These are phyloP conservation scores for Cottoperca gobio DNA, from an alignment of 2,797 vertebrate species.

Conservation along the genomic window DNA sequence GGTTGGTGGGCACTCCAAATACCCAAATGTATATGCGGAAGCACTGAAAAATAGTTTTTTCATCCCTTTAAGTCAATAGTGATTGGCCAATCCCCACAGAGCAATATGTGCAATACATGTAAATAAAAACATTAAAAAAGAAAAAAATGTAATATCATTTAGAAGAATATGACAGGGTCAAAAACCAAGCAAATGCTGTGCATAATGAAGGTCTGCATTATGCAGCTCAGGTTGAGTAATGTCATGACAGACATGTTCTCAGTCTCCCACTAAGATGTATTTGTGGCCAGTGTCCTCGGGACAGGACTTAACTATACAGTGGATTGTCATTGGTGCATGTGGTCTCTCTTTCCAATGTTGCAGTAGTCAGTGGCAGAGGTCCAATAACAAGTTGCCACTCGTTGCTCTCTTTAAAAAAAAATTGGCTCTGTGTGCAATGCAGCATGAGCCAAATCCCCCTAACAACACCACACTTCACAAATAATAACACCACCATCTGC, in stretches of 20 bases:
- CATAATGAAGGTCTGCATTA: background rate
- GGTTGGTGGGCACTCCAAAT: too few relatives aligned
- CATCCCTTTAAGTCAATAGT: too few relatives aligned
- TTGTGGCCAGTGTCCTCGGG: background rate
- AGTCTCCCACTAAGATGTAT: background rate
- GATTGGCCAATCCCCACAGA: too few relatives aligned
- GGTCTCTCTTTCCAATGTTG: conserved; percentile 1
- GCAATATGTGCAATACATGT: too few relatives aligned
- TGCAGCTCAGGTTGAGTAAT: background rate
- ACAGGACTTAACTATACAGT: conserved; percentile 11
- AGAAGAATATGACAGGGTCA: too few relatives aligned
- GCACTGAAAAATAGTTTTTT: too few relatives aligned
- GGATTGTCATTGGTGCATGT: background rate
- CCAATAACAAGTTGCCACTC: conserved; percentile 4
- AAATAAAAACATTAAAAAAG: too few relatives aligned
- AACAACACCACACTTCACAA: background rate
- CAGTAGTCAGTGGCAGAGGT: conserved; percentile 7
- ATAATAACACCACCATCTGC: conserved; percentile 1
- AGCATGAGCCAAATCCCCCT: background rate
- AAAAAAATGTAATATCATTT: too few relatives aligned
- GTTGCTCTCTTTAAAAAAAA: conserved; percentile 17
- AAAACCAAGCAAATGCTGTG: background rate
- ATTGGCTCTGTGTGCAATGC: background rate
- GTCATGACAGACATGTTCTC: background rate
- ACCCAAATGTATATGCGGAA: too few relatives aligned